These are phyloP conservation scores for Hybognathus amarus DNA, from an alignment of 2,797 vertebrate species.

Conservation along the genomic window DNA sequence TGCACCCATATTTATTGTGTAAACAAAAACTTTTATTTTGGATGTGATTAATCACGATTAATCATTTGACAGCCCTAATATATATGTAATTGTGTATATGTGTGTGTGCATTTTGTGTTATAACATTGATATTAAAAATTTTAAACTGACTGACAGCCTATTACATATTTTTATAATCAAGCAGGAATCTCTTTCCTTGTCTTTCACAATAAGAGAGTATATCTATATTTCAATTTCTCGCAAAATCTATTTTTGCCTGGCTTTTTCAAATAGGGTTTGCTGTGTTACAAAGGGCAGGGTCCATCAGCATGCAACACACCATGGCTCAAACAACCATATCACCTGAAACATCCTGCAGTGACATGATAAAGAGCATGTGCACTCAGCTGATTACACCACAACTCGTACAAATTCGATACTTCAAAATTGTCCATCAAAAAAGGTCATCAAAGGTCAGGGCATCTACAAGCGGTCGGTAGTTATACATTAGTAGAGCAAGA, in stretches of 20 bases:
- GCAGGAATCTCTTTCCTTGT: background rate
- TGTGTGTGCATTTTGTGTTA: too few species aligned
- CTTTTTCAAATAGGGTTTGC: background rate
- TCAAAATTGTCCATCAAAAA: background rate
- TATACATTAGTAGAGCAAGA: background rate
- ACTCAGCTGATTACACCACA: conserved; percentile 34
- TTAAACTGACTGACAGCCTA: background rate
- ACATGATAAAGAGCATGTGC: background rate
- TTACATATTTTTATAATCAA: too few species aligned
- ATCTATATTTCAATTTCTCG: background rate
- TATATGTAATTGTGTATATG: too few species aligned
- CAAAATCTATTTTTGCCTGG: background rate
- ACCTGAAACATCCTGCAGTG: conserved; percentile 33
- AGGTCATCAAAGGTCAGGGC: background rate
- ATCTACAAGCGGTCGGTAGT: background rate
- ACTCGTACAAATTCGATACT: background rate
- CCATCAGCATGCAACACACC: conserved; percentile 32
- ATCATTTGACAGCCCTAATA: too few species aligned
- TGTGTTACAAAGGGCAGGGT: conserved; percentile 19
- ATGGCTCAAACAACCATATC: conserved; percentile 12
- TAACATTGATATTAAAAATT: too few species aligned
- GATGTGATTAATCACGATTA: too few species aligned
- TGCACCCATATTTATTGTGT: too few species aligned
- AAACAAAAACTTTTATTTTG: too few species aligned
- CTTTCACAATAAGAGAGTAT: background rate